phyloP scores from a whole-genome alignment of 2,797 vertebrate species.

The Bucorvus abyssinicus region DNA sequence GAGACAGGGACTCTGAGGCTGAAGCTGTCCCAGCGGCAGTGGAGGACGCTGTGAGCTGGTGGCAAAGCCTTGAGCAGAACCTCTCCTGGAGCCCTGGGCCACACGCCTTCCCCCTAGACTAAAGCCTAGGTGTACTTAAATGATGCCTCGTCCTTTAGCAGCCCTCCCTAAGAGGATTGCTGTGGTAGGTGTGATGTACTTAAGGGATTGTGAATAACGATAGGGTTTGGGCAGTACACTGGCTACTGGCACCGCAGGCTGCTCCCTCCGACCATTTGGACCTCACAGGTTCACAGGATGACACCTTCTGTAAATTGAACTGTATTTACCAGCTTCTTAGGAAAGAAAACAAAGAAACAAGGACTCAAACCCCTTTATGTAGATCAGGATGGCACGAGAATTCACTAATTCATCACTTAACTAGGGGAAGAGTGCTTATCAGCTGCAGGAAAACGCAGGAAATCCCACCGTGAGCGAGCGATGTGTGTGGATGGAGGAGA shows the following conservation, averaged over 20 bases:
- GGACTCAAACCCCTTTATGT: too few species aligned
- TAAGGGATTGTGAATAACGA: neutral
- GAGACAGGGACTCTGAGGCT: fast-evolving
- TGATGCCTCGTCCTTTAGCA: neutral
- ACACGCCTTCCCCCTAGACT: fast-evolving
- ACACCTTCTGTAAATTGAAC: too few species aligned
- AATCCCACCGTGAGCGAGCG: too few species aligned
- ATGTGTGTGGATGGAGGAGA: too few species aligned
- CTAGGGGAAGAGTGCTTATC: too few species aligned
- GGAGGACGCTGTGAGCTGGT: neutral
- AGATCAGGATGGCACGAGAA: too few species aligned
- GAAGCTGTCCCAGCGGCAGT: neutral
- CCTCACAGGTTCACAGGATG: neutral
- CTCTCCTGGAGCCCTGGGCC: neutral
- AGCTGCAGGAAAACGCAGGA: too few species aligned
- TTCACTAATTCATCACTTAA: too few species aligned
- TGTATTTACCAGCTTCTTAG: neutral
- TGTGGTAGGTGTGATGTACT: constrained; percentile 27
- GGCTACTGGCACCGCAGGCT: fast-evolving
- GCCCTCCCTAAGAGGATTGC: constrained; percentile 2
- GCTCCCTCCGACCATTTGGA: fast-evolving
- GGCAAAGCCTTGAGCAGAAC: neutral
- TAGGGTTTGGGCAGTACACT: fast-evolving
- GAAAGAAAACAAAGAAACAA: neutral
- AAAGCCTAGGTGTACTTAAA: neutral